These are phyloP conservation scores for Aviceda subcristata DNA, from an alignment of 2,113 vertebrate genomes.

Conservation along the genomic window DNA sequence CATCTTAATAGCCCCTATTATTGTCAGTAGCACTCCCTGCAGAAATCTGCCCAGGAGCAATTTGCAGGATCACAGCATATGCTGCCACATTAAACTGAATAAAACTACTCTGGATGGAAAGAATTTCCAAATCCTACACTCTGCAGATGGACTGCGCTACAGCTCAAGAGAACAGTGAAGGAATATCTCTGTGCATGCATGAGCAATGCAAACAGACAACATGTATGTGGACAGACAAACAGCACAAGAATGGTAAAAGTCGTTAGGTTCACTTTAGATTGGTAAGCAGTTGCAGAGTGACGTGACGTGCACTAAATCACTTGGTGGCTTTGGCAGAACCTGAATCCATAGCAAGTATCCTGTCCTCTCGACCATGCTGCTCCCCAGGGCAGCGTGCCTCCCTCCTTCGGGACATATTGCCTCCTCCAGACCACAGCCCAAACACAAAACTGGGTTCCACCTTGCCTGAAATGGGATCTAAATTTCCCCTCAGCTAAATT, in stretches of 20 bases:
- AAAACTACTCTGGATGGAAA: background rate
- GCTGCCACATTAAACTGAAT: background rate
- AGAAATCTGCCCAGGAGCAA: background rate
- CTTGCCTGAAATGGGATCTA: background rate
- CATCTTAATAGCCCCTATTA: background rate
- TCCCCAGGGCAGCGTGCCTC: background rate
- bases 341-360: accelerated
- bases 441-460: background rate
- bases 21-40: background rate
- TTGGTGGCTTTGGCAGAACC: background rate
- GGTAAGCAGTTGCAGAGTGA: background rate
- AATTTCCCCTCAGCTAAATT: background rate
- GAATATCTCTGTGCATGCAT: background rate
- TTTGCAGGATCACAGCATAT: background rate
- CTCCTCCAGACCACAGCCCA: background rate
- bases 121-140: background rate
- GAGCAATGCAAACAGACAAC: background rate
- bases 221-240: background rate
- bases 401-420: background rate
- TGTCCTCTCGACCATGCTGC: background rate
- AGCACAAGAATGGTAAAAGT: background rate
- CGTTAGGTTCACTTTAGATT: background rate
- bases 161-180: background rate
- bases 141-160: background rate
- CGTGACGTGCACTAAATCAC: accelerated